These are phyloP conservation scores for Drosophila subquinaria DNA, from an alignment of 2,888 invertebrate genomes.

Conservation along the genomic window DNA sequence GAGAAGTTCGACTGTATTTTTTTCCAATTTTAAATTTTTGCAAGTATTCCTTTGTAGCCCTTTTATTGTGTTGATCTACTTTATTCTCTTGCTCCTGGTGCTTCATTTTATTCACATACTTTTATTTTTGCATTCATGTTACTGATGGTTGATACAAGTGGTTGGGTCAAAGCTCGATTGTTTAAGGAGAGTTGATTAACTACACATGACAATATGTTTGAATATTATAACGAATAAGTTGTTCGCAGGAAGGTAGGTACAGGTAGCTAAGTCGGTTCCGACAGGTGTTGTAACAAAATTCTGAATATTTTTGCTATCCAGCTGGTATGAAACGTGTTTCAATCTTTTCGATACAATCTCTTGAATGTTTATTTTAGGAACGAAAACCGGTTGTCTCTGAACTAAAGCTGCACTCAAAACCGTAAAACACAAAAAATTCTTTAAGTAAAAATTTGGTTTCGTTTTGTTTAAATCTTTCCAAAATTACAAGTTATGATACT, in stretches of 20 bases:
- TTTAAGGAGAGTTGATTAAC: conserved; percentile 13
- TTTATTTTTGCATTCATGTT: background rate
- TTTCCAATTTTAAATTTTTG: conserved; percentile 29
- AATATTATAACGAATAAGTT: background rate
- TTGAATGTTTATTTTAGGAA: conserved; percentile 36
- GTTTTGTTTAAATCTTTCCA: background rate
- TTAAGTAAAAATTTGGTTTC: background rate
- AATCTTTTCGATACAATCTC: conserved; percentile 14
- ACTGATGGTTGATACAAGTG: conserved; percentile 34
- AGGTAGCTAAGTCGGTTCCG: conserved; percentile 44
- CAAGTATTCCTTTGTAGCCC: conserved; percentile 47
- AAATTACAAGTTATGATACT: background rate
- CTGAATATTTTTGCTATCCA: conserved; percentile 36
- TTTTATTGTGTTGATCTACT: conserved; percentile 12
- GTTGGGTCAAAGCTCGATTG: conserved; percentile 50
- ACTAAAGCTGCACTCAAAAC: conserved; percentile 14
- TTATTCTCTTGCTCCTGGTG: conserved; percentile 10
- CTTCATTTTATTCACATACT: background rate
- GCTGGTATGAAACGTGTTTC: conserved; percentile 58
- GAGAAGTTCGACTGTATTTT: too few species aligned
- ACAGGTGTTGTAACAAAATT: conserved; percentile 54
- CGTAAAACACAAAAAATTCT: conserved; percentile 3
- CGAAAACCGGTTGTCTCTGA: conserved; percentile 43
- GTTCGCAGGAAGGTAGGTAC: conserved; percentile 8
- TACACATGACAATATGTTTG: conserved; percentile 4